phyloP scores from a whole-genome alignment of 2,797 vertebrate genomes.

The Chiloscyllium punctatum region DNA sequence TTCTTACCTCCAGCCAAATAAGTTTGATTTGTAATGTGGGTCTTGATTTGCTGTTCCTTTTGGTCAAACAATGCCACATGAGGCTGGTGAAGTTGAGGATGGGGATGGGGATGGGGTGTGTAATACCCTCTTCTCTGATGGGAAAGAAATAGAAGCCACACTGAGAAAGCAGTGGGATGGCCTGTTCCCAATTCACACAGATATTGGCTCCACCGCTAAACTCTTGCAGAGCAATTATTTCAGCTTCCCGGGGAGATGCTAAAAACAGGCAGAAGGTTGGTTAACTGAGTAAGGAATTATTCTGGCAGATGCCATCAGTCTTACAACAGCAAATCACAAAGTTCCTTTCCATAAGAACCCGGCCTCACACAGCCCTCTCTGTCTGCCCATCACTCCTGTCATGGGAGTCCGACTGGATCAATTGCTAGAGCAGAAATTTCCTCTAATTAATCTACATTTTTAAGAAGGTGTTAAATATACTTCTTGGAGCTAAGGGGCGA shows the following conservation, averaged over 20 bases:
- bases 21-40: not conserved
- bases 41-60: not conserved
- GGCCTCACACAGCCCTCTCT: too few relatives aligned
- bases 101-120: not conserved
- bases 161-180: not conserved
- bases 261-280: not conserved
- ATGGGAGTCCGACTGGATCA: too few relatives aligned
- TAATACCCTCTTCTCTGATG: not conserved
- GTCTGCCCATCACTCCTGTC: too few relatives aligned
- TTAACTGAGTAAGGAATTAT: not conserved
- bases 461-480: too few relatives aligned
- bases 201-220: not conserved
- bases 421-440: too few relatives aligned
- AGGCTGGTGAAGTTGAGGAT: not conserved
- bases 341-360: too few relatives aligned
- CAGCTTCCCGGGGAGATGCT: not conserved
- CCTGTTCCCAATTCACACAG: not conserved
- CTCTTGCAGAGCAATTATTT: not conserved
- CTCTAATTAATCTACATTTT: too few relatives aligned
- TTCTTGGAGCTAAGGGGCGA: too few relatives aligned
- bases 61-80: not conserved
- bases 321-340: not conserved
- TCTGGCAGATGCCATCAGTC: not conserved
- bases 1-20: not conserved
- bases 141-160: not conserved